phyloP scores from a whole-genome alignment of 1,140 invertebrate species.

The Drosophila orosa region DNA sequence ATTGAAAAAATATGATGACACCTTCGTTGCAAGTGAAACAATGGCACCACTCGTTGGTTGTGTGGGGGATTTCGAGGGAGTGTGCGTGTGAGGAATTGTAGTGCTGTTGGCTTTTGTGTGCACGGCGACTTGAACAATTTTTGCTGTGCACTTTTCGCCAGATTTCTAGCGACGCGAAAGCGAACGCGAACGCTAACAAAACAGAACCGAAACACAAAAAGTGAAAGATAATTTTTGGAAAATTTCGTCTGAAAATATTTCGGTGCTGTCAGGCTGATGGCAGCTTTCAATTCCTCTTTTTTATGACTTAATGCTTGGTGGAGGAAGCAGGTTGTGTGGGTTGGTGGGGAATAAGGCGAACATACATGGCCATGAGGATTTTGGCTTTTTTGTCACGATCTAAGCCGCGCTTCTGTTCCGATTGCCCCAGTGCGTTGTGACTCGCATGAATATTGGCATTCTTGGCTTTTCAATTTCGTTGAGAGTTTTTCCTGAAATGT shows the following conservation, averaged over 20 bases:
- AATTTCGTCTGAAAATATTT: slow-evolving; percentile 65
- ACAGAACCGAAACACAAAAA: slow-evolving; percentile 43
- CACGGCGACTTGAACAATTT: slow-evolving; percentile 66
- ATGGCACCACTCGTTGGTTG: slow-evolving; percentile 12
- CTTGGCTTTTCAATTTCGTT: slow-evolving; percentile 60
- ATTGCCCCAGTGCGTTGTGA: slow-evolving; percentile 54
- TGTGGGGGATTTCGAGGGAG: background rate
- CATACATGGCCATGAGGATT: slow-evolving; percentile 32
- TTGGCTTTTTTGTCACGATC: slow-evolving; percentile 76
- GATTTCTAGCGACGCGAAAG: slow-evolving; percentile 38
- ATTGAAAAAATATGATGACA: slow-evolving; percentile 81
- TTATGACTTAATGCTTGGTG: slow-evolving; percentile 44
- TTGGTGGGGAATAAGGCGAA: background rate
- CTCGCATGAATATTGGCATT: slow-evolving; percentile 69
- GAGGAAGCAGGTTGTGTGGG: background rate
- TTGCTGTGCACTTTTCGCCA: slow-evolving; percentile 50
- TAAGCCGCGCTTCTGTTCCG: slow-evolving; percentile 57
- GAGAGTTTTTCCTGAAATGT: slow-evolving; percentile 2
- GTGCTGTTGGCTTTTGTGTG: slow-evolving; percentile 56
- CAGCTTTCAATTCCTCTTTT: slow-evolving; percentile 51
- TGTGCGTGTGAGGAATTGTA: background rate
- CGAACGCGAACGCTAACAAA: slow-evolving; percentile 9
- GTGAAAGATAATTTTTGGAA: slow-evolving; percentile 67
- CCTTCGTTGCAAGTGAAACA: slow-evolving; percentile 73
- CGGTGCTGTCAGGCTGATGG: slow-evolving; percentile 23